phyloP scores from a whole-genome alignment of 2,113 vertebrate species.

The Onychostoma macrolepis region DNA sequence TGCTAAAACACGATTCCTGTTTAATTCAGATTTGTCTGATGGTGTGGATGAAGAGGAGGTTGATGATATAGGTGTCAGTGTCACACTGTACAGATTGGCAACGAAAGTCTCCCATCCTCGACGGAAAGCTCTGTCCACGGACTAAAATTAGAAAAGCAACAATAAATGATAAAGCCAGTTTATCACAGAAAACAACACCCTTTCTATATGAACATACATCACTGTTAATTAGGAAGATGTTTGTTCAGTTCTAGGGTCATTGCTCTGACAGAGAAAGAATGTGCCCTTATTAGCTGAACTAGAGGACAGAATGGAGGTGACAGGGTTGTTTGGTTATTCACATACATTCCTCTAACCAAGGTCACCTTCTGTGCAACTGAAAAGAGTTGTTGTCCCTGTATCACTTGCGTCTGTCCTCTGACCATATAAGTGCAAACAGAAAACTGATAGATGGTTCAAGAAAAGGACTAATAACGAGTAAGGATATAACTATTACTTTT shows the following conservation, averaged over 20 bases:
- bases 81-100: constrained; percentile 78
- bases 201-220: background rate
- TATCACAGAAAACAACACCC: background rate
- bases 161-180: background rate
- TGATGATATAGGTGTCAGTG: constrained; percentile 63
- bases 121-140: constrained; percentile 74
- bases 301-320: background rate
- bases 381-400: constrained; percentile 1
- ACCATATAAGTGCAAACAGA: background rate
- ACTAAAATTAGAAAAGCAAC: constrained; percentile 60
- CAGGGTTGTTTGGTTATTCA: background rate
- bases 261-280: constrained; percentile 15
- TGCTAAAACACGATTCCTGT: constrained; percentile 55
- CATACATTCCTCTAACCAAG: constrained; percentile 1
- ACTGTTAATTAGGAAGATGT: background rate
- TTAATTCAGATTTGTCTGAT: constrained; percentile 32
- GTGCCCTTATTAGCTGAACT: background rate
- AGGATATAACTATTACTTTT: background rate
- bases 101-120: constrained; percentile 79
- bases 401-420: background rate
- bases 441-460: background rate
- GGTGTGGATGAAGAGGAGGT: constrained; percentile 50
- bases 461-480: background rate
- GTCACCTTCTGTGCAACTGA: background rate
- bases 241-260: background rate